Evolutionary conservation across 2,797 vertebrate genomes (phyloP).

Genomic region (Hydrophis major): DNA sequence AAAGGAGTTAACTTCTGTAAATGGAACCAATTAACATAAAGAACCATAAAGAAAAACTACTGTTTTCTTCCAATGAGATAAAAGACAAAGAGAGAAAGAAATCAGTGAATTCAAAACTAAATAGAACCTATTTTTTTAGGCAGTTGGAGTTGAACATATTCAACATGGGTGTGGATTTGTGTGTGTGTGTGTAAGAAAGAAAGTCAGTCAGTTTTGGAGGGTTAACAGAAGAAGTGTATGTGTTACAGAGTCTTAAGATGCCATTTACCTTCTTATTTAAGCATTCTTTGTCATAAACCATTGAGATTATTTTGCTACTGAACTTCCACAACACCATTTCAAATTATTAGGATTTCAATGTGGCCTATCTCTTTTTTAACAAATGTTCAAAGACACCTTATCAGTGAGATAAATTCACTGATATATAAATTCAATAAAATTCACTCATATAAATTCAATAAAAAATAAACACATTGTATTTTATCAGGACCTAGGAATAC

Average conservation of each 20-base stretch:
- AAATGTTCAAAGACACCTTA: not conserved
- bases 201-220: not conserved
- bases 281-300: not conserved
- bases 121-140: conserved; percentile 1
- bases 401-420: not conserved
- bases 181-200: not conserved
- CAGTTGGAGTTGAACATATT: not conserved
- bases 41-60: conserved; percentile 15
- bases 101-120: not conserved
- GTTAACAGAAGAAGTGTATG: not conserved
- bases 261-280: not conserved
- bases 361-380: not conserved
- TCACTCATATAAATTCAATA: not conserved
- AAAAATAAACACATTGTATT: not conserved
- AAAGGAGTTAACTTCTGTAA: conserved; percentile 29
- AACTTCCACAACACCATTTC: not conserved
- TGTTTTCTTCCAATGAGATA: conserved; percentile 10
- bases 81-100: not conserved
- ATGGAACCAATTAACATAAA: conserved; percentile 24
- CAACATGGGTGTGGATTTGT: not conserved
- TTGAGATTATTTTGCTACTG: not conserved
- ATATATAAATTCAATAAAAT: not conserved
- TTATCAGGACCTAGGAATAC: not conserved
- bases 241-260: not conserved
- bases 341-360: not conserved